Conservation (phyloP, 2,888 invertebrate species). For the Esperia sulphurella region DNA sequence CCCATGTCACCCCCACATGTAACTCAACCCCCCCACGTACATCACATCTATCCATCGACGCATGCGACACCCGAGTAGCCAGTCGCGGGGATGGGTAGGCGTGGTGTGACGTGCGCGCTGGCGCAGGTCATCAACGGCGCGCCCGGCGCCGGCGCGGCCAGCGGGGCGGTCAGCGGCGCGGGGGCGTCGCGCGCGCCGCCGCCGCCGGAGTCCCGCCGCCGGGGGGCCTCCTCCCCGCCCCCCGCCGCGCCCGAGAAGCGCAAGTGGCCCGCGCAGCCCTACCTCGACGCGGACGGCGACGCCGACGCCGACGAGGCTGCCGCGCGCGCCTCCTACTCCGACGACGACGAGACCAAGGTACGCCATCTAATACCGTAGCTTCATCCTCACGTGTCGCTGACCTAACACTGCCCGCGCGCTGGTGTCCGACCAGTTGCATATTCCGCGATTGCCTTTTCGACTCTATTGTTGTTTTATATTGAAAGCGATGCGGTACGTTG, state of each 20-base stretch:
- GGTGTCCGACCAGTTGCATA: no score
- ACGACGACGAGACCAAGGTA: slow-evolving; percentile 66
- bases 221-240: slow-evolving; percentile 71
- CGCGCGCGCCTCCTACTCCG: slow-evolving; percentile 46
- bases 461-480: not conserved
- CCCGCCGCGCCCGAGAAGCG: slow-evolving; percentile 83
- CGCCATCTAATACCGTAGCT: no score
- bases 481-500: slow-evolving; percentile 16
- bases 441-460: no score
- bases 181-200: slow-evolving; percentile 81
- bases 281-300: slow-evolving; percentile 43
- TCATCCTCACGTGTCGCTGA: no score
- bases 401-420: no score
- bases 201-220: slow-evolving; percentile 65
- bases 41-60: slow-evolving; percentile 13
- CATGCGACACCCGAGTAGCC: slow-evolving; percentile 13
- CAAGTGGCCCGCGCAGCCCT: slow-evolving; percentile 86
- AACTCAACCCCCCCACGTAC: slow-evolving; percentile 10
- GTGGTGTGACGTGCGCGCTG: slow-evolving; percentile 7
- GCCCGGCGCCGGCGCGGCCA: slow-evolving; percentile 62
- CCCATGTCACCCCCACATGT: not conserved
- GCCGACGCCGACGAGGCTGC: slow-evolving; percentile 33
- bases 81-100: not conserved
- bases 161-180: no score
- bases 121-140: slow-evolving; percentile 66